These are phyloP conservation scores for Hemaris fuciformis DNA, from an alignment of 2,888 invertebrate species.

Conservation along the genomic window DNA sequence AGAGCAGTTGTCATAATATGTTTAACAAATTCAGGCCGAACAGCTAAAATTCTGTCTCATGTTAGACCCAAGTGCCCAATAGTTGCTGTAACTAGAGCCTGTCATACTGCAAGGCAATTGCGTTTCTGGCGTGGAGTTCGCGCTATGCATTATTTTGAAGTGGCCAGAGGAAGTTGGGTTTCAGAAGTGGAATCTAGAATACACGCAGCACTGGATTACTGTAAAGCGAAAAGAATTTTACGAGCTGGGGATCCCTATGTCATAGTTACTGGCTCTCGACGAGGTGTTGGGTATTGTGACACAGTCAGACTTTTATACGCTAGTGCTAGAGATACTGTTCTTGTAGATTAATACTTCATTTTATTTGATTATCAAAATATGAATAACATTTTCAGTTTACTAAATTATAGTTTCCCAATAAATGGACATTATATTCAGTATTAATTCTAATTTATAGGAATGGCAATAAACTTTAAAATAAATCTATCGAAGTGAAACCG, in stretches of 20 bases:
- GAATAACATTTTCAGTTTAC: no score
- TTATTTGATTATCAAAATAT: background rate
- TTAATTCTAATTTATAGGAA: no score
- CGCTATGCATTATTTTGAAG: constrained; percentile 77
- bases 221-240: constrained; percentile 67
- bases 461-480: no score
- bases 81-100: constrained; percentile 86
- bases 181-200: constrained; percentile 63
- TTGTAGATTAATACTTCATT: constrained; percentile 18
- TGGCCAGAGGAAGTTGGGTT: constrained; percentile 52
- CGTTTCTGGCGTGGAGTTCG: constrained; percentile 77
- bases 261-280: constrained; percentile 61
- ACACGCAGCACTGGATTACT: constrained; percentile 66
- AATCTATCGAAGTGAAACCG: no score
- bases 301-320: constrained; percentile 65
- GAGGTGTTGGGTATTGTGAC: constrained; percentile 71
- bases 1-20: constrained; percentile 84
- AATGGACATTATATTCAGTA: no score
- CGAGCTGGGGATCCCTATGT: constrained; percentile 70
- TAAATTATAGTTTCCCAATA: no score
- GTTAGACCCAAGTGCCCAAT: constrained; percentile 88
- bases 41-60: constrained; percentile 86
- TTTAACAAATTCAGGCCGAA: constrained; percentile 87
- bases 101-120: constrained; percentile 84
- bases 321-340: constrained; percentile 57